Evolutionary conservation across 2,113 vertebrate species (phyloP).

Genomic region (Pterophyllum scalare): DNA sequence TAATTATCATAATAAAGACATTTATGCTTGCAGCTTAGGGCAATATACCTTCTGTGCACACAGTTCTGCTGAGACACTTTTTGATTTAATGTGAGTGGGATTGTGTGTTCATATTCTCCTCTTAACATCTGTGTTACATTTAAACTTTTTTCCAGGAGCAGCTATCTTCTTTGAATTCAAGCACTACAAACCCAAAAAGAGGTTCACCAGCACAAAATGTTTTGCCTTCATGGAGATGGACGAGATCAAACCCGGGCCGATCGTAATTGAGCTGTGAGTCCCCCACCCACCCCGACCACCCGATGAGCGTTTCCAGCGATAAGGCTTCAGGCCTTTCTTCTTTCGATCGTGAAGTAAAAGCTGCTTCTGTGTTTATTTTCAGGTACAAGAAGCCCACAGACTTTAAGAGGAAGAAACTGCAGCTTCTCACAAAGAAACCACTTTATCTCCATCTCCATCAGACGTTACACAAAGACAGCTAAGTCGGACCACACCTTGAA

Average conservation of each 20-base stretch:
- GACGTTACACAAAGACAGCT: constrained; percentile 94
- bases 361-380: constrained; percentile 27
- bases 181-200: constrained; percentile 99
- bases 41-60: background rate
- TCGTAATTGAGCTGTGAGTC: constrained; percentile 97
- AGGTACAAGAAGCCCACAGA: constrained; percentile 99
- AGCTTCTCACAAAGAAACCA: constrained; percentile 98
- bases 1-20: background rate
- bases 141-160: constrained; percentile 82
- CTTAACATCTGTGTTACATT: background rate
- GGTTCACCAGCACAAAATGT: constrained; percentile 98
- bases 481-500: constrained; percentile 30
- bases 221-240: constrained; percentile 99
- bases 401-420: constrained; percentile 98
- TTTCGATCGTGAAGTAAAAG: background rate
- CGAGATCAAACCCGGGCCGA: constrained; percentile 94
- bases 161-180: constrained; percentile 99
- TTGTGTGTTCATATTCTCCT: background rate
- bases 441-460: constrained; percentile 98
- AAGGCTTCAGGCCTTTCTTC: background rate
- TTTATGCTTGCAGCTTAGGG: background rate
- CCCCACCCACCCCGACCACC: no score
- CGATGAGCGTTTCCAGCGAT: background rate
- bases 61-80: background rate
- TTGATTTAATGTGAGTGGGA: background rate